Conservation (phyloP, 2,797 vertebrate genomes). For the Columba guinea region DNA sequence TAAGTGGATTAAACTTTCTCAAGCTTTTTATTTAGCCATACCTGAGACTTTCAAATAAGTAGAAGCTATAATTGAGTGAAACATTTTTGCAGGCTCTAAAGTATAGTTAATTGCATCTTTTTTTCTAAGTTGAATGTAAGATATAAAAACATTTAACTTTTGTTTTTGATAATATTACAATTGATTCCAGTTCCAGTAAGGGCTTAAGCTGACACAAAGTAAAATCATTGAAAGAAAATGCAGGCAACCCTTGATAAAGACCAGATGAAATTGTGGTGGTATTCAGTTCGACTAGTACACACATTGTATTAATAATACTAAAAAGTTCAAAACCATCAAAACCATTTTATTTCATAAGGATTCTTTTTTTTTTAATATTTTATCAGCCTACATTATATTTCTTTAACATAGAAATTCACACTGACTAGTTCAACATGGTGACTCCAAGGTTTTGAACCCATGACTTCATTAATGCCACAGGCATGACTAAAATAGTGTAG, state of each 20-base stretch:
- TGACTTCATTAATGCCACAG: constrained; percentile 42
- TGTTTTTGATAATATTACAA: constrained; percentile 50
- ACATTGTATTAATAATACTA: constrained; percentile 72
- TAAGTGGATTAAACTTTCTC: background rate
- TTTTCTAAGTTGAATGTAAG: constrained; percentile 30
- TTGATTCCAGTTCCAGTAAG: constrained; percentile 63
- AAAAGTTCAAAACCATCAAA: constrained; percentile 63
- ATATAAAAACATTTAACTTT: constrained; percentile 55
- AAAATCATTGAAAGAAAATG: constrained; percentile 67
- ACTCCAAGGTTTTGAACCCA: constrained; percentile 25
- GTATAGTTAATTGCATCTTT: constrained; percentile 32
- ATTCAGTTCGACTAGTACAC: constrained; percentile 56
- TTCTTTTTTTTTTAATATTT: background rate
- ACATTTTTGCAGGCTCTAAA: constrained; percentile 25
- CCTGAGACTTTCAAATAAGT: background rate
- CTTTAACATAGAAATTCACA: constrained; percentile 50
- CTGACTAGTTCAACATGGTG: constrained; percentile 33
- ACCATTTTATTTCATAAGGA: constrained; percentile 60
- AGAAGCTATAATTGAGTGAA: constrained; percentile 28
- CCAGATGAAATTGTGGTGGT: constrained; percentile 58
- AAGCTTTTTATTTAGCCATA: background rate
- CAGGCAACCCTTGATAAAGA: constrained; percentile 69
- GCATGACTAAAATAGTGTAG: constrained; percentile 33
- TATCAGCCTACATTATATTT: constrained; percentile 53
- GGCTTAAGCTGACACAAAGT: constrained; percentile 66